Evolutionary conservation across 2,888 invertebrate genomes (phyloP).

Genomic region (Psylliodes chrysocephalus): DNA sequence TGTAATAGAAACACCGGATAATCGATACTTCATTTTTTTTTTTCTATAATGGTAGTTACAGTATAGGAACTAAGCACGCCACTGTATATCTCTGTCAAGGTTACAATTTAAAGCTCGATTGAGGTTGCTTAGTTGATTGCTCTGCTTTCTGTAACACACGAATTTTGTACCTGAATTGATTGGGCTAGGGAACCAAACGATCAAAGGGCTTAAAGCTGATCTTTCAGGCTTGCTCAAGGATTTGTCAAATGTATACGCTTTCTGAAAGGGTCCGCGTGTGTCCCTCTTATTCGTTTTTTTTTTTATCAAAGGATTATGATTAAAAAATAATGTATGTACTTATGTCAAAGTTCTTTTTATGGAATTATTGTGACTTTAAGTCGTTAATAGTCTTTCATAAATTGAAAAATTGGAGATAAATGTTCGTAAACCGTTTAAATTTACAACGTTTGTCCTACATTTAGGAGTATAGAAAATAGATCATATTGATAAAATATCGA

Average conservation of each 20-base stretch:
- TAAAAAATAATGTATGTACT: conserved; percentile 1
- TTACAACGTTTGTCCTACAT: no score
- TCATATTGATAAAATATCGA: no score
- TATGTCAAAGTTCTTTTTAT: no score
- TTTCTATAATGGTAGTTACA: no score
- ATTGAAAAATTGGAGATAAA: no score
- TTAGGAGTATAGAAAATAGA: no score
- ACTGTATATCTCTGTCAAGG: background rate
- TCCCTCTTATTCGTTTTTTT: background rate
- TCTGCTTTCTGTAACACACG: background rate
- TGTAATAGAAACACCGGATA: no score
- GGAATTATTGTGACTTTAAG: no score
- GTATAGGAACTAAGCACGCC: background rate
- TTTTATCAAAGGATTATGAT: background rate
- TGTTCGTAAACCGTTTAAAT: no score
- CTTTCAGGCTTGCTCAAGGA: conserved; percentile 6
- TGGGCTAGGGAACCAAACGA: background rate
- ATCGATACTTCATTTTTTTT: no score
- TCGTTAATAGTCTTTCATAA: no score
- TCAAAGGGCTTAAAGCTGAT: conserved; percentile 5
- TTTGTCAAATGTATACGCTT: conserved; percentile 3
- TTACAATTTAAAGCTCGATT: background rate
- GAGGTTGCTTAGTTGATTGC: background rate
- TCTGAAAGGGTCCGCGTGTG: background rate
- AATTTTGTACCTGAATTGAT: conserved; percentile 7